Conservation (phyloP, 2,113 vertebrate species). For the Mesocricetus auratus region DNA sequence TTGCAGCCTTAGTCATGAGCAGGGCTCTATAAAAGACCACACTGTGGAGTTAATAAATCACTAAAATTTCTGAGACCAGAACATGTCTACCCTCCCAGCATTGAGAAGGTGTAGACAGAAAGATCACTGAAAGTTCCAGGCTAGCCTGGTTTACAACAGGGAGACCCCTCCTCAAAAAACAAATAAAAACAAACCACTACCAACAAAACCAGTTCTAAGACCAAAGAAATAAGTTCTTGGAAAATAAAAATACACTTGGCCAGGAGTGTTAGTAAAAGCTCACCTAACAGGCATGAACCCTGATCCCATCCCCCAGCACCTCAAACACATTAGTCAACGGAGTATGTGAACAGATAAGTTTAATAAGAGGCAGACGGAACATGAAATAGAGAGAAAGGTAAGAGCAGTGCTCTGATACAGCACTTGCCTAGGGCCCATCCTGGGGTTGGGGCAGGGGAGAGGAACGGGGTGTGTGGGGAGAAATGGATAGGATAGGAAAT, state of each 20-base stretch:
- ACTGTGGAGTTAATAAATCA: background rate
- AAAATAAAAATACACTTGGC: background rate
- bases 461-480: too few relatives aligned
- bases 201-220: background rate
- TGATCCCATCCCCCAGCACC: too few relatives aligned
- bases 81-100: background rate
- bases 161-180: background rate
- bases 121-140: background rate
- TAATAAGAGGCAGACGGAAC: background rate
- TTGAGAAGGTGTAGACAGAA: background rate
- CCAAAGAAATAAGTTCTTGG: background rate
- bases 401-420: background rate
- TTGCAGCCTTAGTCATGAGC: background rate
- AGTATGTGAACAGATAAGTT: background rate
- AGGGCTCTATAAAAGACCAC: background rate
- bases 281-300: accelerated
- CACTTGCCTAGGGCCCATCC: background rate
- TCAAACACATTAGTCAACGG: background rate
- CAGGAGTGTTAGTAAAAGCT: background rate
- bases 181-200: background rate
- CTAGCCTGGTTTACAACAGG: background rate
- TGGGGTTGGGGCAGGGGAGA: background rate
- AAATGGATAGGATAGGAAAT: background rate
- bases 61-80: background rate
- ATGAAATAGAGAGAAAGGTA: background rate